Conservation (phyloP, 1,140 invertebrate genomes). For the Lutraria rhynchaena region DNA sequence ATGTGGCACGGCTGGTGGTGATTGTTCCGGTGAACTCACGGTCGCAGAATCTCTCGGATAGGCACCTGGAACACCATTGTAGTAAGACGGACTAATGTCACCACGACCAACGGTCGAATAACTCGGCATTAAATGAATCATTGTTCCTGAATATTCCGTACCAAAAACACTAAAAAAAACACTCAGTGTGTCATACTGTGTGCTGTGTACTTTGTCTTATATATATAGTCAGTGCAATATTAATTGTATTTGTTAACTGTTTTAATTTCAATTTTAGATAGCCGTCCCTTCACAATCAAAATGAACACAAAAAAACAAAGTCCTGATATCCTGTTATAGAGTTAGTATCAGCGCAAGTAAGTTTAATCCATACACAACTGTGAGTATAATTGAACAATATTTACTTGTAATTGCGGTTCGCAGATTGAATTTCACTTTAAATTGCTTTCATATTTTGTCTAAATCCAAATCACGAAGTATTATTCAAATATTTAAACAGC, state of each 20-base stretch:
- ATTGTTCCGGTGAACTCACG: background rate
- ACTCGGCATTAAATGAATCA: conserved; percentile 52
- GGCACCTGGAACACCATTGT: background rate
- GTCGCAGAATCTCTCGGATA: background rate
- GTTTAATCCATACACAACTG: too few relatives aligned
- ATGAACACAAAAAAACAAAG: too few relatives aligned
- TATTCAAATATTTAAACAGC: conserved; percentile 51
- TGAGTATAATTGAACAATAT: background rate
- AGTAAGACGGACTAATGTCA: conserved; percentile 15
- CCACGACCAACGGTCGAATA: conserved; percentile 2
- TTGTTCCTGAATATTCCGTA: conserved; percentile 15
- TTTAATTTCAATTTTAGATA: too few relatives aligned
- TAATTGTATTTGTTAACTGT: too few relatives aligned
- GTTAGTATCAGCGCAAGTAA: too few relatives aligned
- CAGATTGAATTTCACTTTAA: conserved; percentile 26
- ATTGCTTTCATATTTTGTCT: background rate
- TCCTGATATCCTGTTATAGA: too few relatives aligned
- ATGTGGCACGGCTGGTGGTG: conserved; percentile 32
- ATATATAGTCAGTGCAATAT: too few relatives aligned
- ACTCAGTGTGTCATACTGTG: background rate
- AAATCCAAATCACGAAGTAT: background rate
- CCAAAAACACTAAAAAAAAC: background rate
- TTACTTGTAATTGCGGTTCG: background rate
- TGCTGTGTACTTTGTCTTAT: background rate
- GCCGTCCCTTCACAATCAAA: too few relatives aligned